These are phyloP conservation scores for Mystacides longicornis DNA, from an alignment of 2,888 invertebrate genomes.

Conservation along the genomic window DNA sequence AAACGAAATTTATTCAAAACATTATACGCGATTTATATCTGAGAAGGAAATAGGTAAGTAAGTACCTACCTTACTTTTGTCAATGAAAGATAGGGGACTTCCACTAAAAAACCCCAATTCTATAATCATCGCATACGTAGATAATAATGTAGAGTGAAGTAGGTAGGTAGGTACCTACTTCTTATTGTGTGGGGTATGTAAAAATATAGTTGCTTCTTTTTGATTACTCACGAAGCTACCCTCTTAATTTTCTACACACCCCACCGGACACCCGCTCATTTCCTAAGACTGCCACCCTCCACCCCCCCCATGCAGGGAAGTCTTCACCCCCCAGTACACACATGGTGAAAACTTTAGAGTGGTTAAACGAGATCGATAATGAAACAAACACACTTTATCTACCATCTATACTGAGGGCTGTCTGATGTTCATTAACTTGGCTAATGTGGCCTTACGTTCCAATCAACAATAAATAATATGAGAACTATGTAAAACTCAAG, in stretches of 20 bases:
- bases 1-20: no score
- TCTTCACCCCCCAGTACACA: constrained; percentile 20
- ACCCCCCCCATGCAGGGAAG: constrained; percentile 4
- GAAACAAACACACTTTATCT: constrained; percentile 16
- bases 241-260: constrained; percentile 27
- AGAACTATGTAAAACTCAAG: no score
- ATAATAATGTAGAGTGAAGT: neutral
- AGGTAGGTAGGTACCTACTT: constrained; percentile 1
- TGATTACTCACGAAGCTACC: constrained; percentile 30
- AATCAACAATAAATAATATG: no score
- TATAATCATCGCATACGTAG: no score
- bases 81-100: no score
- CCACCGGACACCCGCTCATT: constrained; percentile 19
- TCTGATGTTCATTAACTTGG: neutral
- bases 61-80: neutral
- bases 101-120: no score
- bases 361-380: constrained; percentile 25
- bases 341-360: constrained; percentile 25
- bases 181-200: constrained; percentile 19
- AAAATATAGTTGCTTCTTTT: constrained; percentile 26
- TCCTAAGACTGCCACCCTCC: constrained; percentile 9
- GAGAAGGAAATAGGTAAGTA: no score
- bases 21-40: no score
- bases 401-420: neutral
- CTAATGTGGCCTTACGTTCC: neutral